Evolutionary conservation across 2,888 invertebrate genomes (phyloP), one percentile per base, ranked within the genome.

Genomic region (Cremastobaeus sp.): DNA sequence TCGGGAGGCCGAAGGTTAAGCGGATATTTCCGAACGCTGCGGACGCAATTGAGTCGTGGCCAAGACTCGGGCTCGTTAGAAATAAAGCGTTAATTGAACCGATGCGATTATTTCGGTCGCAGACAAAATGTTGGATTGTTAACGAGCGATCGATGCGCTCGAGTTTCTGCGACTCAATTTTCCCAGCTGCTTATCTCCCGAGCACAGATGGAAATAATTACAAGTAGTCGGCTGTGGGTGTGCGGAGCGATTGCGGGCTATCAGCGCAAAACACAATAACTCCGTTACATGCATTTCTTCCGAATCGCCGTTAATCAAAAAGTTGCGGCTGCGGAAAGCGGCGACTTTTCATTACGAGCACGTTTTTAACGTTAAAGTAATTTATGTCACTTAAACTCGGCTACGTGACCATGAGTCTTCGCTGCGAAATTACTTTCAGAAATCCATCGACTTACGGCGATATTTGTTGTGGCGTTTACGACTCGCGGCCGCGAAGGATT

Each of bases 141-240:
- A 57, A 59, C 34, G 35, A 55, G 28, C 34, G 57, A 68, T 68
- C 66, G 59, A 68, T 68, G 59, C 59, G 59, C n/a, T 59, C 52
- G 43, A 43, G 4, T 25, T 43, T 48, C 35, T 59, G 35, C 57
- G 30, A 25, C 66, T 37, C 50, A 12, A 32, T 48, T 66, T 41
- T 66, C 57, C 18, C 21, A n/a, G 35, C 43, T 30, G 57, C 50
- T 66, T 57, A 47, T 57, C 62, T 43, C 25, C 66, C 50, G 57
- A 11, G 48, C 41, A 25, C 48, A 34, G 48, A 66, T 57, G 45
- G 14, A 25, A 57, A 57, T 57, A 50, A 57, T 66, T 57, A 14
- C 34, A 41, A 57, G 66, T 48, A 30, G 57, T n/a, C n/a, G n/a
- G n/a, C n/a, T n/a, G n/a, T n/a, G n/a, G n/a, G n/a, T n/a, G n/a